phyloP scores from a whole-genome alignment of 2,888 invertebrate species.

The Papilio elwesi region DNA sequence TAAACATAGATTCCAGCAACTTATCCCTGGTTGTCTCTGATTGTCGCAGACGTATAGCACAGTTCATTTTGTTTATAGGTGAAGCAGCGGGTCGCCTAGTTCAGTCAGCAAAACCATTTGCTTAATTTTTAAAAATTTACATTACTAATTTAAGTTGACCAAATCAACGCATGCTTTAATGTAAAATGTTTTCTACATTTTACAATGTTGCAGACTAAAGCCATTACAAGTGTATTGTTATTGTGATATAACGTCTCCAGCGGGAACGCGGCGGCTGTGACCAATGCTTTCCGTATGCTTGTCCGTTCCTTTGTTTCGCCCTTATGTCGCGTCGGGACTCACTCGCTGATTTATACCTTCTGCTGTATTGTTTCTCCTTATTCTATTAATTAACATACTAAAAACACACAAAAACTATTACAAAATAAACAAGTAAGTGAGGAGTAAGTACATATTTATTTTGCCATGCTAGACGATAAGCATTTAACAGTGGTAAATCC shows the following conservation, averaged over 20 bases:
- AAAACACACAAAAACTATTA: slow-evolving; percentile 10
- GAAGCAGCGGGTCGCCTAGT: too few relatives aligned
- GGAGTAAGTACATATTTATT: too few relatives aligned
- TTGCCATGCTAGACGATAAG: too few relatives aligned
- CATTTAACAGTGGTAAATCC: too few relatives aligned
- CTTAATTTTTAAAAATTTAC: too few relatives aligned
- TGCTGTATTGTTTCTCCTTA: slow-evolving; percentile 29
- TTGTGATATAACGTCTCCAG: background rate
- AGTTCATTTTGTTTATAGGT: too few relatives aligned
- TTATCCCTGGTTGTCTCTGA: too few relatives aligned
- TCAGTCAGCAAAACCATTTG: too few relatives aligned
- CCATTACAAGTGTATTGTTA: background rate
- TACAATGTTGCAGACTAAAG: background rate
- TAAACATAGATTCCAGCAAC: too few relatives aligned
- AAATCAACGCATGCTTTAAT: background rate
- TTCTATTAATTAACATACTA: slow-evolving; percentile 24
- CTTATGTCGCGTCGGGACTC: slow-evolving; percentile 40
- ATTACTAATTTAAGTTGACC: too few relatives aligned
- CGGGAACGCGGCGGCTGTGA: slow-evolving; percentile 57
- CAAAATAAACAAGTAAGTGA: background rate
- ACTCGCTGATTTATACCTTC: slow-evolving; percentile 28
- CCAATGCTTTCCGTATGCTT: slow-evolving; percentile 77
- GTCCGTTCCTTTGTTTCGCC: slow-evolving; percentile 53
- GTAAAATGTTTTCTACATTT: background rate
- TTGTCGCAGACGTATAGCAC: too few relatives aligned